Evolutionary conservation across 2,797 vertebrate genomes (phyloP).

Genomic region (Kryptopterus vitreolus): DNA sequence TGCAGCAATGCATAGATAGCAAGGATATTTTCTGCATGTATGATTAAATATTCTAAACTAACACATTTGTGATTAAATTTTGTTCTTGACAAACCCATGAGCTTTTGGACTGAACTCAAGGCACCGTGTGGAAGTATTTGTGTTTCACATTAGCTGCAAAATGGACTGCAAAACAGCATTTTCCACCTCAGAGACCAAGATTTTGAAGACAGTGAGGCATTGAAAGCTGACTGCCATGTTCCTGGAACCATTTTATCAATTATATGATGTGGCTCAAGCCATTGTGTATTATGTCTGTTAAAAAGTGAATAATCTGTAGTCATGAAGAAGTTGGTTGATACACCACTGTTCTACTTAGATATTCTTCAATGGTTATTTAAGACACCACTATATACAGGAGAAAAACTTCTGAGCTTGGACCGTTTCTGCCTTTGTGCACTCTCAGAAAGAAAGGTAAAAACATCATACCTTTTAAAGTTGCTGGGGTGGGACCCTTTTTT

Average conservation of each 20-base stretch:
- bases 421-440: no score
- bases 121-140: neutral
- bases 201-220: neutral
- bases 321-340: neutral
- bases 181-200: neutral
- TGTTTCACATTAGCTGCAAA: neutral
- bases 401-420: no score
- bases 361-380: neutral
- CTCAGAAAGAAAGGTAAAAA: no score
- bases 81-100: neutral
- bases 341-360: neutral
- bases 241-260: neutral
- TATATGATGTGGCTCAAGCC: conserved; percentile 1
- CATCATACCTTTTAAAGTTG: no score
- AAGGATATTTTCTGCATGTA: neutral
- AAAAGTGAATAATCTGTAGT: neutral
- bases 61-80: neutral
- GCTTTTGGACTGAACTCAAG: no score
- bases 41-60: neutral
- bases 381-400: neutral
- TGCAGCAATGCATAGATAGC: neutral
- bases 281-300: neutral
- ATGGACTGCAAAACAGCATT: neutral
- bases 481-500: no score
- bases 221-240: neutral